phyloP scores from a whole-genome alignment of 2,888 invertebrate genomes.

The Cistogaster globosa region DNA sequence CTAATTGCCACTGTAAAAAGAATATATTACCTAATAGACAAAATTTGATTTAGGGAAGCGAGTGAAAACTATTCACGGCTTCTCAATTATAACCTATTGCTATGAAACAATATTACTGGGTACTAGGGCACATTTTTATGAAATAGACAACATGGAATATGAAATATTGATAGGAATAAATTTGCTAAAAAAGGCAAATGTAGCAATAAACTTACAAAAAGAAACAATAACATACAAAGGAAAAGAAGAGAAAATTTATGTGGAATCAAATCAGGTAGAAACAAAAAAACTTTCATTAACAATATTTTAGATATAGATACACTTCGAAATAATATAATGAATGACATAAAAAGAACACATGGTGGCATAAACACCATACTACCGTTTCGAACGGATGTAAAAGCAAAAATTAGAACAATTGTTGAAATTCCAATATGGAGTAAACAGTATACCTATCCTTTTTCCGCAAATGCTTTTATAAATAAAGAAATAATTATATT shows the following conservation, averaged over 20 bases:
- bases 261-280: too few species aligned
- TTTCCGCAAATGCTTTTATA: not conserved
- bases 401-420: conserved; percentile 58
- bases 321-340: conserved; percentile 14
- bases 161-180: conserved; percentile 43
- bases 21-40: too few species aligned
- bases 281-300: conserved; percentile 7
- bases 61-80: conserved; percentile 20
- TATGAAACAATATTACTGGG: conserved; percentile 40
- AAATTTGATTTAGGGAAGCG: not conserved
- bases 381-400: conserved; percentile 63
- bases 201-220: conserved; percentile 8
- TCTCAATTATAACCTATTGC: conserved; percentile 5
- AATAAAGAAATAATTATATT: too few species aligned
- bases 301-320: not conserved
- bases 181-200: conserved; percentile 6
- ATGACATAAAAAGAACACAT: not conserved
- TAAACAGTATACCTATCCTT: conserved; percentile 59
- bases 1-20: too few species aligned
- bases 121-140: conserved; percentile 39
- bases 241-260: not conserved
- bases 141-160: conserved; percentile 49
- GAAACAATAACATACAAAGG: not conserved
- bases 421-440: conserved; percentile 53
- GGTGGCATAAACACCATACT: conserved; percentile 43